These are phyloP conservation scores for Troides oblongomaculatus DNA, from an alignment of 2,888 invertebrate species.

Conservation along the genomic window DNA sequence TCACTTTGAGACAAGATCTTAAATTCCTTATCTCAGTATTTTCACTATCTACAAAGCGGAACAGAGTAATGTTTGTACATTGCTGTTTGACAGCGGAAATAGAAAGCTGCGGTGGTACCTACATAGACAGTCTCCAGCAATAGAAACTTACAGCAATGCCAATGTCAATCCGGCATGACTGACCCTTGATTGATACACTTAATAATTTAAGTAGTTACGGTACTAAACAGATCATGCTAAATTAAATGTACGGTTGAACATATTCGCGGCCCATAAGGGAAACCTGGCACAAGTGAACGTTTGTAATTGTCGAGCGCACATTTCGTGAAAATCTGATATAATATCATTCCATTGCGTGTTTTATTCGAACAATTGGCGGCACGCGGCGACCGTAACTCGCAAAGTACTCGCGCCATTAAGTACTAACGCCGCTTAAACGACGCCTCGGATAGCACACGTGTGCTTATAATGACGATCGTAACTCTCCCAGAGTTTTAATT, in stretches of 20 bases:
- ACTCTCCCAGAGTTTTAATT: constrained; percentile 60
- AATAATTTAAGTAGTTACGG: not conserved
- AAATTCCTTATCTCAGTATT: no score
- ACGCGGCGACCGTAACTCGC: constrained; percentile 10
- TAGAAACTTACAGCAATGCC: no score
- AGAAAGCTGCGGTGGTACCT: no score
- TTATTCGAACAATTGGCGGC: constrained; percentile 2
- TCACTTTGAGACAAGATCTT: no score
- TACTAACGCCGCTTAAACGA: constrained; percentile 52
- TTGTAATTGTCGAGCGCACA: not conserved
- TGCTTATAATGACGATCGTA: constrained; percentile 58
- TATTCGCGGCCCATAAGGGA: not conserved
- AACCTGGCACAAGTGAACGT: not conserved
- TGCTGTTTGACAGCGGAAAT: no score
- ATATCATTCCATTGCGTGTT: not conserved
- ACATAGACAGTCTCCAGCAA: no score
- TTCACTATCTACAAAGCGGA: no score
- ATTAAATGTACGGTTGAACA: not conserved
- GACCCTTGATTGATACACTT: no score
- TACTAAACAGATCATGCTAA: not conserved
- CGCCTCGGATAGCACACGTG: constrained; percentile 61
- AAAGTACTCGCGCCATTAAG: constrained; percentile 16
- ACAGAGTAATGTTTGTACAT: no score
- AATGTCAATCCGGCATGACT: no score
- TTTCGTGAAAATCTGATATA: not conserved